phyloP scores from a whole-genome alignment of 1,140 invertebrate species.

The Calycopis cecrops region DNA sequence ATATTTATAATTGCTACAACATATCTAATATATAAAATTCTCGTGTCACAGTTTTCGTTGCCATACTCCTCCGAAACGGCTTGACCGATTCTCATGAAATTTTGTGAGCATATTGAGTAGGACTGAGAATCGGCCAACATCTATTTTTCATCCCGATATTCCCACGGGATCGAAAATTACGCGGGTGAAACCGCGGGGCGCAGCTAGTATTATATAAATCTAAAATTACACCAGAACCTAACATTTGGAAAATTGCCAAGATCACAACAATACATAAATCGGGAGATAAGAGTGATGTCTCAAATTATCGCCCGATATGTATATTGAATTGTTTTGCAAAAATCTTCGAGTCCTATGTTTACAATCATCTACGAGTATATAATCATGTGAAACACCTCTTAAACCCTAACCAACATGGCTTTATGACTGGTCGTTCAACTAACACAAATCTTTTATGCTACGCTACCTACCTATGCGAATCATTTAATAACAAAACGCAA shows the following conservation, averaged over 20 bases:
- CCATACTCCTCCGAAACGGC: too few species aligned
- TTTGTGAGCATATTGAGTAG: too few species aligned
- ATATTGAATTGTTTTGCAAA: slow-evolving; percentile 12
- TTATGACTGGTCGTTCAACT: slow-evolving; percentile 10
- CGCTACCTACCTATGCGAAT: slow-evolving; percentile 4
- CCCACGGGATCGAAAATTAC: too few species aligned
- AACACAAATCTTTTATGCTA: slow-evolving; percentile 10
- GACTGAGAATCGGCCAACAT: too few species aligned
- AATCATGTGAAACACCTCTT: slow-evolving; percentile 1
- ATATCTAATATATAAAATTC: too few species aligned
- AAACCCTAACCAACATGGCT: slow-evolving; percentile 8
- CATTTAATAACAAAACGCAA: slow-evolving; percentile 7
- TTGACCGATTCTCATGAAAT: too few species aligned
- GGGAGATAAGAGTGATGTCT: slow-evolving; percentile 6
- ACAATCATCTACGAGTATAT: slow-evolving; percentile 11
- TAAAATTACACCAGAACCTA: too few species aligned
- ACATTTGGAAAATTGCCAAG: slow-evolving; percentile 14
- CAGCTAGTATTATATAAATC: too few species aligned
- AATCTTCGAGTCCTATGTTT: slow-evolving; percentile 10
- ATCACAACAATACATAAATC: slow-evolving; percentile 10
- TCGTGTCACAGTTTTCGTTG: too few species aligned
- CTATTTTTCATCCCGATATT: too few species aligned
- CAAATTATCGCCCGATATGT: slow-evolving; percentile 13
- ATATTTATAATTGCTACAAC: too few species aligned
- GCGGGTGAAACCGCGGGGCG: too few species aligned